phyloP scores from a whole-genome alignment of 2,888 invertebrate genomes.

The Ornithoptera priamus region DNA sequence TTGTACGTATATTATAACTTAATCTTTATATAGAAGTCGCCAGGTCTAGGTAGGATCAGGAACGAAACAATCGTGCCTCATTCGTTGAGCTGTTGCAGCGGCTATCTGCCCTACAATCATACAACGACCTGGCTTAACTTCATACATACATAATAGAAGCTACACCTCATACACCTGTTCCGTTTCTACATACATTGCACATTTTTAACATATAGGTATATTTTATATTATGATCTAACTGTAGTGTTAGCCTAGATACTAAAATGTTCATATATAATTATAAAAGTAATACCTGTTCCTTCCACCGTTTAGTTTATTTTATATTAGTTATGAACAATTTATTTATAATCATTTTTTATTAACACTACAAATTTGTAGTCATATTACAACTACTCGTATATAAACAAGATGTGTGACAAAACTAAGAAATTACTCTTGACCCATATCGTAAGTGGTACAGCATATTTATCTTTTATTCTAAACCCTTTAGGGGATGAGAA shows the following conservation, averaged over 20 bases:
- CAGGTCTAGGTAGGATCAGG: neutral
- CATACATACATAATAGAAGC: constrained; percentile 6
- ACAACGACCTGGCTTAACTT: constrained; percentile 6
- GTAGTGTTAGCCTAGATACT: neutral
- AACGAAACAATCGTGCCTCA: constrained; percentile 1
- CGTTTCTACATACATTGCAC: neutral
- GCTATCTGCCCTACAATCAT: constrained; percentile 10
- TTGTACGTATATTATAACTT: no score
- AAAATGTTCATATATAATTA: neutral
- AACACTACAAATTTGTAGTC: no score
- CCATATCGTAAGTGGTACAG: no score
- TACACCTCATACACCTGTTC: constrained; percentile 7
- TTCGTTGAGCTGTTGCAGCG: constrained; percentile 7
- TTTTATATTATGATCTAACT: neutral
- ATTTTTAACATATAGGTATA: neutral
- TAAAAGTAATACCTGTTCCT: no score
- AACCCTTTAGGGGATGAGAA: no score
- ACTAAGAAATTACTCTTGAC: no score
- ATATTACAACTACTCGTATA: no score
- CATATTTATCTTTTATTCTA: no score
- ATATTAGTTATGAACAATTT: no score
- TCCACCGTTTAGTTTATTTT: no score
- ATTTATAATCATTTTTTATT: no score
- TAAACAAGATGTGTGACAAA: no score
- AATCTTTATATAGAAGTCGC: neutral